A percentile compares a stretch with the other conserved stretches of the same genome.
phyloP scores from a whole-genome alignment of 2,797 vertebrate genomes.

The Monodelphis domestica region DNA sequence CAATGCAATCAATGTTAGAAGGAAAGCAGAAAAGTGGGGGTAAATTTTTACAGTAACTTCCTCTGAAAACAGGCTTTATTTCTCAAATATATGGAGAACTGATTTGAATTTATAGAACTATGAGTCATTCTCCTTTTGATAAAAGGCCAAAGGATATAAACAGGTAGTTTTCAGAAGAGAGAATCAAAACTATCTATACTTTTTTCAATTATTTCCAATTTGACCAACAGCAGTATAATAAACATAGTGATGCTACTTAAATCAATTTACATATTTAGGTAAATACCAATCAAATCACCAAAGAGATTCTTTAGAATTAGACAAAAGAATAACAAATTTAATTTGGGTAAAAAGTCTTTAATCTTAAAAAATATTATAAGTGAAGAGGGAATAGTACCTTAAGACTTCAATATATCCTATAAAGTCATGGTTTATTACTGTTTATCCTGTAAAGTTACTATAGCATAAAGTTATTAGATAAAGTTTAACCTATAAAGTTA shows the following conservation, averaged over 20 bases:
- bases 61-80: background rate
- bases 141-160: background rate
- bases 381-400: background rate
- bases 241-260: background rate
- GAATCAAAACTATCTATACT: background rate
- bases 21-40: background rate
- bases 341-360: background rate
- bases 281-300: background rate
- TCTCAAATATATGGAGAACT: background rate
- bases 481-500: too few relatives aligned
- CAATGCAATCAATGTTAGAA: background rate
- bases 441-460: background rate
- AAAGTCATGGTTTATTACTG: too few relatives aligned
- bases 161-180: background rate
- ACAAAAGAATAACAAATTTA: background rate
- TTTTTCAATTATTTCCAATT: background rate
- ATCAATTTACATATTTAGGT: background rate
- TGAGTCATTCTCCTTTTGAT: background rate
- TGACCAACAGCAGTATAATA: background rate
- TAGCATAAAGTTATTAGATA: too few relatives aligned
- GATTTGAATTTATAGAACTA: background rate
- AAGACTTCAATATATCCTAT: background rate
- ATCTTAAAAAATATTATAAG: background rate
- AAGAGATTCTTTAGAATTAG: background rate
- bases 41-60: background rate